A percentile compares a stretch with the other conserved stretches of the same genome.
phyloP scores from a whole-genome alignment of 2,888 invertebrate genomes.

The Caenorhabditis sp. region DNA sequence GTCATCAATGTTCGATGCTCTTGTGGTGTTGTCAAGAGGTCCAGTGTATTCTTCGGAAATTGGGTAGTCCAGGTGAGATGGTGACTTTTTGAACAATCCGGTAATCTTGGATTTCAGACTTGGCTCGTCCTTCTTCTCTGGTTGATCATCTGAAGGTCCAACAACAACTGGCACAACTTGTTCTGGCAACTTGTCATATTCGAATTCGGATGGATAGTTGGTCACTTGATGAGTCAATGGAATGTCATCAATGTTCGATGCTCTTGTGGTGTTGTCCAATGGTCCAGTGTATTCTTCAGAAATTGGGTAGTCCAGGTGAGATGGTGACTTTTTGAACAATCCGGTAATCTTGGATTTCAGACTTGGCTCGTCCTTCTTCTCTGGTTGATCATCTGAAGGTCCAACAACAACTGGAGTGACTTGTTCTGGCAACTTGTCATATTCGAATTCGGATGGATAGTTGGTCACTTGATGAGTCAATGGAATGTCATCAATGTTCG shows the following conservation, averaged over 20 bases:
- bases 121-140: too few relatives aligned
- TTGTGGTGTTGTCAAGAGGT: too few relatives aligned
- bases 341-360: conserved; percentile 3
- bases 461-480: conserved; percentile 17
- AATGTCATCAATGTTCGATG: conserved; percentile 1
- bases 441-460: conserved; percentile 25
- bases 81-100: too few relatives aligned
- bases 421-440: conserved; percentile 12
- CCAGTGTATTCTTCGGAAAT: too few relatives aligned
- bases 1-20: too few relatives aligned
- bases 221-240: not conserved
- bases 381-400: not conserved
- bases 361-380: too few relatives aligned
- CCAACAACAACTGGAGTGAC: not conserved
- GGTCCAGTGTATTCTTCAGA: conserved; percentile 43
- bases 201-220: too few relatives aligned
- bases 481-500: conserved; percentile 29
- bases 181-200: conserved; percentile 25
- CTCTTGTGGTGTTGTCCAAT: conserved; percentile 13
- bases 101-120: too few relatives aligned
- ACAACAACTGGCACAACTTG: conserved; percentile 14
- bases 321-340: conserved; percentile 36
- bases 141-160: too few relatives aligned
- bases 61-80: too few relatives aligned
- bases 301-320: conserved; percentile 49